These are phyloP conservation scores for Bibio marci DNA, from an alignment of 2,888 invertebrate genomes.

Conservation along the genomic window DNA sequence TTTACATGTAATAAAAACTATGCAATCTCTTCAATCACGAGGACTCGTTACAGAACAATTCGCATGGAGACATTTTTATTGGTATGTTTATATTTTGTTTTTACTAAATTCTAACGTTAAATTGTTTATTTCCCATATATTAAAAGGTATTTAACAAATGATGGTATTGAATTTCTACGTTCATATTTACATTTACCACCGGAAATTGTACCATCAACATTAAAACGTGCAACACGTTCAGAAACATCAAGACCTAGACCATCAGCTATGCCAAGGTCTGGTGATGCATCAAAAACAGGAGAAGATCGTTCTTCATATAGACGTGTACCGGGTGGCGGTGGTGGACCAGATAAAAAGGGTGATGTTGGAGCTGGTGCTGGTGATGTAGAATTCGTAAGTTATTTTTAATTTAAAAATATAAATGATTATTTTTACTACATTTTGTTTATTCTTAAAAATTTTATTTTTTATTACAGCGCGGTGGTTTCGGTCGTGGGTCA, in stretches of 20 bases:
- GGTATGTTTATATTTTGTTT: slow-evolving; percentile 40
- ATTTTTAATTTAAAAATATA: neutral
- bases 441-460: no score
- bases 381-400: slow-evolving; percentile 70
- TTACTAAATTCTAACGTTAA: neutral
- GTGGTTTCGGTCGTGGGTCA: slow-evolving; percentile 63
- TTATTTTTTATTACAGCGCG: slow-evolving; percentile 38
- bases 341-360: slow-evolving; percentile 76
- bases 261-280: slow-evolving; percentile 45
- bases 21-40: slow-evolving; percentile 90
- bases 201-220: slow-evolving; percentile 95
- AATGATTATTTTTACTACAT: no score
- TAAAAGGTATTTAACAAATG: slow-evolving; percentile 79
- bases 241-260: slow-evolving; percentile 70
- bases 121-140: neutral
- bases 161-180: slow-evolving; percentile 92
- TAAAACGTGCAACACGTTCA: slow-evolving; percentile 77
- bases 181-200: slow-evolving; percentile 92
- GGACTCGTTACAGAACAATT: slow-evolving; percentile 99
- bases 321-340: slow-evolving; percentile 47
- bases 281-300: slow-evolving; percentile 53
- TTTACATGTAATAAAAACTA: slow-evolving; percentile 94
- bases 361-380: slow-evolving; percentile 93
- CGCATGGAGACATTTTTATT: slow-evolving; percentile 99
- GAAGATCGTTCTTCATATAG: slow-evolving; percentile 76